Conservation (phyloP, 2,113 vertebrate species). For the Chrysochloris asiatica region DNA sequence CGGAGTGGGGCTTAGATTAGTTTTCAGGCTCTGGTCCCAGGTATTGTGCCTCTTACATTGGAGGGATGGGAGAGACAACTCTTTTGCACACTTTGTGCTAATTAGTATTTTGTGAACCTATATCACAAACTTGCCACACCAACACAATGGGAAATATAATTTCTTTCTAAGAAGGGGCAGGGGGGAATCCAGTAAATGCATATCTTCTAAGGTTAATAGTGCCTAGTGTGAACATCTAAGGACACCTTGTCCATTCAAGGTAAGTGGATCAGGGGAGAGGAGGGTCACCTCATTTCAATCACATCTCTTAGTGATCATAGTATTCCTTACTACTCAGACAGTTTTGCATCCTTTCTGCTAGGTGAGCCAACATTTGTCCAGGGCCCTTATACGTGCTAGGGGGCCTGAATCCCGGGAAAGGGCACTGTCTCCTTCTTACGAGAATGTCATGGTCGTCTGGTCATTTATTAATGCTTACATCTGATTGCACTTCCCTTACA, state of each 20-base stretch:
- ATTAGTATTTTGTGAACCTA: no score
- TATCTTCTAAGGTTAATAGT: neutral
- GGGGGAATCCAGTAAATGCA: neutral
- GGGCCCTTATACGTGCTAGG: no score
- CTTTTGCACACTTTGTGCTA: neutral
- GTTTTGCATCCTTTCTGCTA: neutral
- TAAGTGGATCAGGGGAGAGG: neutral
- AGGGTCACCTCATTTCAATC: neutral
- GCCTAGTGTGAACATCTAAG: neutral
- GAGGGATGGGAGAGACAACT: neutral
- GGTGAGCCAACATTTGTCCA: neutral
- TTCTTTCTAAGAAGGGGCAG: neutral
- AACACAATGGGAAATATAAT: neutral
- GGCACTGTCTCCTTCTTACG: neutral
- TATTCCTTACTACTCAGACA: neutral
- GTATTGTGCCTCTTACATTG: neutral
- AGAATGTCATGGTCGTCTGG: neutral
- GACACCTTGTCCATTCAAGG: neutral
- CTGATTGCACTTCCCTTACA: conserved; percentile 28
- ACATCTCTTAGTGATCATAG: neutral
- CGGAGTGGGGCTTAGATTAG: neutral
- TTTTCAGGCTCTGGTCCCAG: neutral
- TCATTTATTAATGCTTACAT: conserved; percentile 15
- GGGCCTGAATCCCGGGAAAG: neutral
- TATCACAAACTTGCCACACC: accelerated